phyloP scores from a whole-genome alignment of 1,140 invertebrate species.

The Branchinecta lynchi region DNA sequence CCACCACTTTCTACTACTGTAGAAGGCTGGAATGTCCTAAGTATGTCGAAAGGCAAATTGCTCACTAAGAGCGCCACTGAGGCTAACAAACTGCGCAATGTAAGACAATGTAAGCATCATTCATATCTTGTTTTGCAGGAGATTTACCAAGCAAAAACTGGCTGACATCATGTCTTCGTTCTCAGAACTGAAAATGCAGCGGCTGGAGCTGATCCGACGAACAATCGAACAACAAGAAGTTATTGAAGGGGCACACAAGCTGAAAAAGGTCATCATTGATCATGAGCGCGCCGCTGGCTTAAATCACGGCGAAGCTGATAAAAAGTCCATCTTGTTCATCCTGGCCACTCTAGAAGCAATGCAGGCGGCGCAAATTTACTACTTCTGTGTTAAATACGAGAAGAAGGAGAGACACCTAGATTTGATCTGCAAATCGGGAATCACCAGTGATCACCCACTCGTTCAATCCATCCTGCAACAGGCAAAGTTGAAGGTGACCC shows the following conservation, averaged over 20 bases:
- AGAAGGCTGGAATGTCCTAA: no score
- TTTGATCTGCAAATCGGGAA: conserved; percentile 22
- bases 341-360: conserved; percentile 39
- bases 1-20: no score
- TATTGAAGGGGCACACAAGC: conserved; percentile 38
- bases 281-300: no score
- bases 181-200: conserved; percentile 36
- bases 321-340: conserved; percentile 42
- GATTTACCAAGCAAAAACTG: no score
- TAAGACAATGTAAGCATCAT: no score
- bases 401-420: conserved; percentile 34
- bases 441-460: conserved; percentile 27
- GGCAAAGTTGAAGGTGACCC: conserved; percentile 42
- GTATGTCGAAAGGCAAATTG: no score
- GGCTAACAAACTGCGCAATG: no score
- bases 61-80: no score
- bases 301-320: conserved; percentile 37
- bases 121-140: no score
- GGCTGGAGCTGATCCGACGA: conserved; percentile 44
- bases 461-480: conserved; percentile 44
- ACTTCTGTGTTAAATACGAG: conserved; percentile 36
- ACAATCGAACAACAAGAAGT: conserved; percentile 40
- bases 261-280: conserved; percentile 35
- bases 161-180: conserved; percentile 24
- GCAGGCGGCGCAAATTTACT: conserved; percentile 42